Evolutionary conservation across 2,797 vertebrate genomes (phyloP).

Genomic region (Pagetopsis macropterus): DNA sequence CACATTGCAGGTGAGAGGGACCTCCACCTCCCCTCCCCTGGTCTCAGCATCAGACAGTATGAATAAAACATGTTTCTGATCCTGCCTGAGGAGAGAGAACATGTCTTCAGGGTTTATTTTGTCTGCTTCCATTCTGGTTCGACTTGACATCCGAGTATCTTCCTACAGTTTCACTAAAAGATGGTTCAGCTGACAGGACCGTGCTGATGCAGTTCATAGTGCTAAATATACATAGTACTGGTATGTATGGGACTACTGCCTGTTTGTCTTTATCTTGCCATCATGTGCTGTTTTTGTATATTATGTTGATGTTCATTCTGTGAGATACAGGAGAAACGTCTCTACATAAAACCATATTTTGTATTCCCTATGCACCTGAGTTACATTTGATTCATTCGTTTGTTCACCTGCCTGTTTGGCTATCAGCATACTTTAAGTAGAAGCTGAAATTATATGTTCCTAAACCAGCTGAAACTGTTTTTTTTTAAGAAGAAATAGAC

Average conservation of each 20-base stretch:
- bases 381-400: conserved; percentile 6
- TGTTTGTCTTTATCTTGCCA: conserved; percentile 3
- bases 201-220: not conserved
- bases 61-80: conserved; percentile 65
- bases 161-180: conserved; percentile 9
- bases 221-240: not conserved
- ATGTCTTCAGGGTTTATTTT: conserved; percentile 48
- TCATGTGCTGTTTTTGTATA: not conserved
- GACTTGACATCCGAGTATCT: conserved; percentile 5
- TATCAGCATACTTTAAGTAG: not conserved
- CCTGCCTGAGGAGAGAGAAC: conserved; percentile 9
- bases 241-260: no score
- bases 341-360: not conserved
- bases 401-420: not conserved
- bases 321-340: not conserved
- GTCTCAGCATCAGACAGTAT: conserved; percentile 33
- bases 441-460: conserved; percentile 25
- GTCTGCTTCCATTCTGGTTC: conserved; percentile 28
- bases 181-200: conserved; percentile 2
- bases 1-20: conserved; percentile 10
- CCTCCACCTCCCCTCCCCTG: not conserved
- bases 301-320: not conserved
- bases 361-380: not conserved
- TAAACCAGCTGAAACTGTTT: conserved; percentile 8
- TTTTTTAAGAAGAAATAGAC: not conserved